These are phyloP conservation scores for Laupala kohalensis DNA, from an alignment of 1,140 invertebrate genomes.

Conservation along the genomic window DNA sequence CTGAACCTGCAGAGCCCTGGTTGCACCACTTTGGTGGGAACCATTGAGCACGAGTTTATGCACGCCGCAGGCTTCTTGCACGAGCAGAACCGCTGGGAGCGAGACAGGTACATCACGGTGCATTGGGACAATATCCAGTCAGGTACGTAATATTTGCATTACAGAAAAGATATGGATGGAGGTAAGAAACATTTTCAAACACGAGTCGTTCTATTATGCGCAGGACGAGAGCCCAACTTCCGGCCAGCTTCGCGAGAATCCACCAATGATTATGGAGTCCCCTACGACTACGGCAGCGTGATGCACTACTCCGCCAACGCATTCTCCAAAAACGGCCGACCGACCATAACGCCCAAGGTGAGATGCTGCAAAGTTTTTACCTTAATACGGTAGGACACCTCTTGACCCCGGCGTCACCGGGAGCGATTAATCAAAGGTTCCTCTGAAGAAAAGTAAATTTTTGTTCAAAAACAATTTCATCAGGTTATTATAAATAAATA, in stretches of 20 bases:
- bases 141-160: slow-evolving; percentile 29
- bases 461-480: no score
- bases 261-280: slow-evolving; percentile 46
- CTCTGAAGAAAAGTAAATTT: not conserved
- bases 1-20: slow-evolving; percentile 58
- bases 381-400: not conserved
- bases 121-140: slow-evolving; percentile 56
- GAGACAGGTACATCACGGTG: slow-evolving; percentile 60
- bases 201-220: not conserved
- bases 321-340: slow-evolving; percentile 25
- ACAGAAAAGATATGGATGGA: not conserved
- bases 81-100: slow-evolving; percentile 68
- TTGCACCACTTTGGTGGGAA: slow-evolving; percentile 53
- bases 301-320: slow-evolving; percentile 27
- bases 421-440: not conserved
- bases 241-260: slow-evolving; percentile 41
- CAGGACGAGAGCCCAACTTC: slow-evolving; percentile 51
- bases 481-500: not conserved
- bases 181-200: not conserved
- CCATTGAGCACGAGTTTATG: slow-evolving; percentile 72
- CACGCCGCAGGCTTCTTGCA: slow-evolving; percentile 77
- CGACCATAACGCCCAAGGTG: slow-evolving; percentile 14
- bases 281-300: slow-evolving; percentile 36
- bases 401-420: not conserved
- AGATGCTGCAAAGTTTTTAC: not conserved